Base-by-base conservation (phyloP, 2,797 vertebrate genomes). In the Arctocebus calabarensis region DNA sequence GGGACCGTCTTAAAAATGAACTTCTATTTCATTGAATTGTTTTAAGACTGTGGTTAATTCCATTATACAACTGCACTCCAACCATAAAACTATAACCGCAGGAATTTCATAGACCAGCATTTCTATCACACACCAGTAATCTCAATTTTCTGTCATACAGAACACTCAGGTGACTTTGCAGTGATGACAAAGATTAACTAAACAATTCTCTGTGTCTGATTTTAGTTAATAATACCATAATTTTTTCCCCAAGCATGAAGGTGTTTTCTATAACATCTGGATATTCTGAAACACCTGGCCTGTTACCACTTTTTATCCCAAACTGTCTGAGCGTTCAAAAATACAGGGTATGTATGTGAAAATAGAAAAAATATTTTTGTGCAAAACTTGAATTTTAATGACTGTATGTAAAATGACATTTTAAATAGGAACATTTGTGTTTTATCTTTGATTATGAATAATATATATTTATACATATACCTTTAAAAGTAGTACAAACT, bases 371-470 rank as follows among this genome's bases (percentile, higher is more conserved):
- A 48, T 83, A 40, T n/a, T 91, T 94, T 23, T 48, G 25, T 59
- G 12, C 27, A 68, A 84, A 84, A 62, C 10, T 79, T 89, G n/a
- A 77, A 84, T 66, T 77, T 64, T 84, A 77, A 73, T 89, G n/a
- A 2, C 1, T 77, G 1, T 55, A 45, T 9, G 22, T 7, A 25
- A 71, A 71, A 43, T 2, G 64, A 1, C 45, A 52, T 43, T 75
- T 85, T 3, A 90, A 5, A 29, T 86, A 25, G 0, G 1, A 2
- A 0, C 52, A 1, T 45, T 78, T 64, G 45, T 55, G 17, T 64
- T 78, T 92, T 82, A 27, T 68, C 45, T 94, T 81, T 61, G 2
- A 77, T 57, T 29, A 64, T 5, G 55, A 32, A 52, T 13, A 52
- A 14, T 48, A 48, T 48, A 48, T 40, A 40, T 52, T 52, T 52